Conservation (phyloP, 2,888 invertebrate genomes). For the Conops quadrifasciatus region DNA sequence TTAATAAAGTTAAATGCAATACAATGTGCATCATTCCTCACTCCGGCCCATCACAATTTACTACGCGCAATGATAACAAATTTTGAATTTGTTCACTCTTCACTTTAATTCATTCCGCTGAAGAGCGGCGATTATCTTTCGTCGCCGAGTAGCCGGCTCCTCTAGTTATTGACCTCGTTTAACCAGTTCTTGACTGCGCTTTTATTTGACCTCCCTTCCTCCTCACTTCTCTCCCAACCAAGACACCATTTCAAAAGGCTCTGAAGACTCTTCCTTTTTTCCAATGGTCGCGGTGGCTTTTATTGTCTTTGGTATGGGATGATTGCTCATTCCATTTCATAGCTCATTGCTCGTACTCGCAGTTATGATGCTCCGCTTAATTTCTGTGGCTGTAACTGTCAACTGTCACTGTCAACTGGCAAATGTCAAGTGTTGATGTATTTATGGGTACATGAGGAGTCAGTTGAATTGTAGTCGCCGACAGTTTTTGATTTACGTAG, state of each 20-base stretch:
- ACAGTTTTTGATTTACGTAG: constrained; percentile 20
- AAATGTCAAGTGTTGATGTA: constrained; percentile 34
- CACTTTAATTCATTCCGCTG: no score
- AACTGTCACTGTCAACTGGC: constrained; percentile 14
- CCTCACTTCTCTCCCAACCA: no score
- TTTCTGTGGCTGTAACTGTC: constrained; percentile 6
- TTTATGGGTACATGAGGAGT: constrained; percentile 15
- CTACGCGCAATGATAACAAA: no score
- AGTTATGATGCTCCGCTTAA: constrained; percentile 15
- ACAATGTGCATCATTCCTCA: not conserved
- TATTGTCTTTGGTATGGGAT: not conserved
- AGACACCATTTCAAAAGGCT: no score
- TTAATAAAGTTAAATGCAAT: constrained; percentile 10
- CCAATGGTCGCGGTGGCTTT: not conserved
- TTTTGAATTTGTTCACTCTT: no score
- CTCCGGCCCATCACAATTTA: not conserved
- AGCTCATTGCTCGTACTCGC: not conserved
- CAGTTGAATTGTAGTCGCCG: not conserved
- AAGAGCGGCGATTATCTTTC: no score
- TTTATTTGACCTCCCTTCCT: not conserved
- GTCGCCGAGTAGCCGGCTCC: not conserved
- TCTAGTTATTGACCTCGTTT: not conserved
- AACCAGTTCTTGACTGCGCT: constrained; percentile 14
- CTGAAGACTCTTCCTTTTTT: no score
- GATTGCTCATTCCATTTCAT: not conserved